These are phyloP conservation scores for Oreochromis tanganicae DNA, from an alignment of 2,113 vertebrate genomes.

Conservation along the genomic window DNA sequence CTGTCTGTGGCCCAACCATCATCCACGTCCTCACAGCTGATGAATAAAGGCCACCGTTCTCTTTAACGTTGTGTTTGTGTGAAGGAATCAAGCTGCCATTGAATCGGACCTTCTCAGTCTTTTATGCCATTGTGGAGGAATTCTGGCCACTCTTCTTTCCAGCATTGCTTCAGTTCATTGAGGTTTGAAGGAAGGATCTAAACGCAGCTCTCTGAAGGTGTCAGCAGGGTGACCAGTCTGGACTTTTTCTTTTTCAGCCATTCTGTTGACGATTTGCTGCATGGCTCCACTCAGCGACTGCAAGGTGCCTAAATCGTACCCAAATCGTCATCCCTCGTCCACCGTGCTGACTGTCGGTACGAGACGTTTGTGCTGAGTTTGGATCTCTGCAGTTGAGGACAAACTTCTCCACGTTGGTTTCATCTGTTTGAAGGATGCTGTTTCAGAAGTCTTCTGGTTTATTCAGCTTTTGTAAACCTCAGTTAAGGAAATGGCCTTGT, in stretches of 20 bases:
- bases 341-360: too few relatives aligned
- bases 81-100: background rate
- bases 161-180: background rate
- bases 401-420: background rate
- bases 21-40: background rate
- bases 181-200: background rate
- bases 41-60: background rate
- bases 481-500: background rate
- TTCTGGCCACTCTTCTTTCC: background rate
- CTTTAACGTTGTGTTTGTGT: background rate
- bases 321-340: too few relatives aligned
- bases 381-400: background rate
- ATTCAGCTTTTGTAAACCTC: background rate
- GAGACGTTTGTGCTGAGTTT: too few relatives aligned
- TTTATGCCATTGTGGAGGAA: rapidly evolving
- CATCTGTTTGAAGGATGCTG: rapidly evolving
- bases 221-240: background rate
- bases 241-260: background rate
- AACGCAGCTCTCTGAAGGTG: background rate
- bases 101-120: background rate
- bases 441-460: background rate
- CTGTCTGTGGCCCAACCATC: slow-evolving; percentile 37
- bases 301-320: too few relatives aligned
- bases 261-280: too few relatives aligned
- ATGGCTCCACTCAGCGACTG: too few relatives aligned